Evolutionary conservation across 2,888 invertebrate species (phyloP).

Genomic region (Ophioninae sp.): DNA sequence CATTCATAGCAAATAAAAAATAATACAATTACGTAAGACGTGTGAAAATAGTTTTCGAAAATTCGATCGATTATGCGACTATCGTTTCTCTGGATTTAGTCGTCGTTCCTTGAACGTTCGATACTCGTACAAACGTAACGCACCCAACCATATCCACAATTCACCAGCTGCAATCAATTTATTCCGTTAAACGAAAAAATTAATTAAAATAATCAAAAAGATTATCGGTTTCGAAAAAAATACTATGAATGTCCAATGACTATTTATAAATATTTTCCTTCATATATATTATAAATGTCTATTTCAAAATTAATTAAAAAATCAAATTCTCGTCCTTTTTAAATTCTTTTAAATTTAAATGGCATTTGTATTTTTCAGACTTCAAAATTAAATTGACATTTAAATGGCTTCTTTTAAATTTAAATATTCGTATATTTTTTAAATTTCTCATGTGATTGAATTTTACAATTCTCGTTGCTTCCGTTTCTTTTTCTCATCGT

Average conservation of each 20-base stretch:
- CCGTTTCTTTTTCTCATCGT: neutral
- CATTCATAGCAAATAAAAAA: slow-evolving; percentile 26
- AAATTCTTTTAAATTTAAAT: too few relatives aligned
- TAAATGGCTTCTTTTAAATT: neutral
- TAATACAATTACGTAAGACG: slow-evolving; percentile 18
- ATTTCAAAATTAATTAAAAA: neutral
- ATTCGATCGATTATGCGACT: slow-evolving; percentile 42
- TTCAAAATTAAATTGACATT: neutral
- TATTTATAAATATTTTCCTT: neutral
- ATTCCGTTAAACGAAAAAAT: neutral
- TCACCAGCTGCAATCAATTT: slow-evolving; percentile 67
- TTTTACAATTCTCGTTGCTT: neutral
- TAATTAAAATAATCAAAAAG: neutral
- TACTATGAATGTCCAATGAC: neutral
- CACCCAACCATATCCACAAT: slow-evolving; percentile 73
- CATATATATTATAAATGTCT: neutral
- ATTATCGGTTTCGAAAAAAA: neutral
- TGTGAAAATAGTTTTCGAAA: slow-evolving; percentile 59
- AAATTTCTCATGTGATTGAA: neutral
- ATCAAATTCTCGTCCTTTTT: neutral
- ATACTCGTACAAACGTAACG: slow-evolving; percentile 70
- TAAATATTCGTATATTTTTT: neutral
- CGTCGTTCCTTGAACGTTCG: slow-evolving; percentile 67
- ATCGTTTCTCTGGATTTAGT: slow-evolving; percentile 44
- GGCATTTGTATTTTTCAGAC: too few relatives aligned